These are phyloP conservation scores for Tiliacea aurago DNA, from an alignment of 2,888 invertebrate species.

Conservation along the genomic window DNA sequence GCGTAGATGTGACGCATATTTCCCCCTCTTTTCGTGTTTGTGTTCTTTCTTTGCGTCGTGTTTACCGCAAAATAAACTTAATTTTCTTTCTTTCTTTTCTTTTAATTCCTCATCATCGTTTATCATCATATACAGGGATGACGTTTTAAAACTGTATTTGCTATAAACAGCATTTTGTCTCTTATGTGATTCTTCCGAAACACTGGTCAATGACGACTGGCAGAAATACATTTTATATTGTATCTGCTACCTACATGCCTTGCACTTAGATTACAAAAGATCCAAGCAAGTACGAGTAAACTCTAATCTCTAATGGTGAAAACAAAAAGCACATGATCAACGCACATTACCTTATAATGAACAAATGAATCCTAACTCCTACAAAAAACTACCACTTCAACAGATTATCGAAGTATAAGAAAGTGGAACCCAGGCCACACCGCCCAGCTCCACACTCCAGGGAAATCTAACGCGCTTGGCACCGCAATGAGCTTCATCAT, in stretches of 20 bases:
- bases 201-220: not conserved
- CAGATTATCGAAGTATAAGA: constrained; percentile 52
- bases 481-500: constrained; percentile 64
- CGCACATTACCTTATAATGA: not conserved
- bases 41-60: no score
- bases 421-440: constrained; percentile 38
- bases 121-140: not conserved
- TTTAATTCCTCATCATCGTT: not conserved
- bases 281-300: not conserved
- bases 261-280: not conserved
- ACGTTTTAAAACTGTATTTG: no score
- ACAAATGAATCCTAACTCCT: constrained; percentile 2
- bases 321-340: not conserved
- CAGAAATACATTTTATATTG: not conserved
- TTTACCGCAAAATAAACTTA: not conserved
- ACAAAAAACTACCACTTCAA: constrained; percentile 11
- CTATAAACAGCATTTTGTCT: not conserved
- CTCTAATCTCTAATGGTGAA: not conserved
- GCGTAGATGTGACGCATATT: no score
- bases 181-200: not conserved
- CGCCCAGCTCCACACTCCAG: constrained; percentile 42
- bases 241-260: not conserved
- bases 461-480: constrained; percentile 69
- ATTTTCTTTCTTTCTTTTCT: not conserved
- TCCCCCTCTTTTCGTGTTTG: no score